Conservation (phyloP, 2,888 invertebrate genomes). For the Drosophila parthenogenetica region DNA sequence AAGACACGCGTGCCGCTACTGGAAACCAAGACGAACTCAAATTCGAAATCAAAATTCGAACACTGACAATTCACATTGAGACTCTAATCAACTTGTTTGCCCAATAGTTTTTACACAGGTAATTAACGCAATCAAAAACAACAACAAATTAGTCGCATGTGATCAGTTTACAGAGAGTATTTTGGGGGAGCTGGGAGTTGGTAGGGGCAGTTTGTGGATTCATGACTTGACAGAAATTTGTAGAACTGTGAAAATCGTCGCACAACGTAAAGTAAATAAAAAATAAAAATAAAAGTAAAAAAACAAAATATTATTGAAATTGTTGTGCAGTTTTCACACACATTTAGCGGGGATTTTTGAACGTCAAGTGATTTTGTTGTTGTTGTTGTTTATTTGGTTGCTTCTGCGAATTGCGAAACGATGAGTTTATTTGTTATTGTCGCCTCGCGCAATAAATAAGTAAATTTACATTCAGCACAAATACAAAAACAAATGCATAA, state of each 20-base stretch:
- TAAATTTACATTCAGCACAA: constrained; percentile 71
- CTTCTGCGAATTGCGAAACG: constrained; percentile 67
- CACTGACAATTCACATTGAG: constrained; percentile 61
- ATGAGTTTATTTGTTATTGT: constrained; percentile 60
- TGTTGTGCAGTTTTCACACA: constrained; percentile 44
- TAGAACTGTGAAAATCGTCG: constrained; percentile 40
- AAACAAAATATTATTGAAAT: constrained; percentile 45
- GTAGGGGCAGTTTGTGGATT: not conserved
- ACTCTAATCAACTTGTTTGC: constrained; percentile 75
- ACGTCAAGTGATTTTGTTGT: constrained; percentile 46
- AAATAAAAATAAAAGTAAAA: constrained; percentile 10
- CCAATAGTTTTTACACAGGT: constrained; percentile 71
- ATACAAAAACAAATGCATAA: constrained; percentile 78
- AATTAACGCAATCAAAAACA: constrained; percentile 60
- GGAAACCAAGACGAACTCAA: constrained; percentile 11
- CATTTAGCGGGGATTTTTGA: constrained; percentile 38
- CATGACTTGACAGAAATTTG: constrained; percentile 32
- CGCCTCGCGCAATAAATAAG: constrained; percentile 68
- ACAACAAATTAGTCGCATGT: constrained; percentile 6
- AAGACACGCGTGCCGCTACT: constrained; percentile 66
- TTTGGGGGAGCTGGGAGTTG: not conserved
- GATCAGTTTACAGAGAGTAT: not conserved
- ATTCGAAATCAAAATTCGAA: constrained; percentile 23
- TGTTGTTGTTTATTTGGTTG: constrained; percentile 22
- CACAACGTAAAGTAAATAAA: constrained; percentile 1